These are phyloP conservation scores for Zelleria hepariella DNA, from an alignment of 2,888 invertebrate species.

Conservation along the genomic window DNA sequence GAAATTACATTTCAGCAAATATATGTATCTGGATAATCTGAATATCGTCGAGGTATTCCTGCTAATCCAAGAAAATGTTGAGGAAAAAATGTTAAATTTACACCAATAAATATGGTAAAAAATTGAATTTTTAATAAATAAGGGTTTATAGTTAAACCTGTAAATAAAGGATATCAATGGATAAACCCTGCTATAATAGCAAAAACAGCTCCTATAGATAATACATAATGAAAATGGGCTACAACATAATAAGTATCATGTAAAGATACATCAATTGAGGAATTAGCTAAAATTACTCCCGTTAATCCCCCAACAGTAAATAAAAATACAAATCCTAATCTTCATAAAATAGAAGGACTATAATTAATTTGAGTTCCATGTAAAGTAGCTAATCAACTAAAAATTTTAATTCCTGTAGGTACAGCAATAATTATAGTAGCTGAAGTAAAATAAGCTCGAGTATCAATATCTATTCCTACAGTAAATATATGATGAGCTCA, in stretches of 20 bases:
- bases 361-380: constrained; percentile 75
- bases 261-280: constrained; percentile 81
- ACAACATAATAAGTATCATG: constrained; percentile 91
- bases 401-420: constrained; percentile 88
- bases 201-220: constrained; percentile 86
- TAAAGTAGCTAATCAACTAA: constrained; percentile 80
- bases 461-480: constrained; percentile 86
- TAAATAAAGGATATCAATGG: constrained; percentile 80
- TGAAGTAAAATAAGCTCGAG: constrained; percentile 86
- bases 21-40: constrained; percentile 79
- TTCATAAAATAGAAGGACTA: constrained; percentile 74
- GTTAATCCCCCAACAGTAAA: constrained; percentile 84
- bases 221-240: constrained; percentile 86
- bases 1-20: constrained; percentile 78
- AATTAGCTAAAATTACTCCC: constrained; percentile 78
- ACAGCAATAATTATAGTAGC: constrained; percentile 91
- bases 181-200: constrained; percentile 81
- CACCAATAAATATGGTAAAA: constrained; percentile 79
- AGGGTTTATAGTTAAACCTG: constrained; percentile 72
- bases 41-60: constrained; percentile 81
- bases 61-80: constrained; percentile 76
- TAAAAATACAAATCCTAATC: constrained; percentile 82
- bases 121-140: constrained; percentile 79
- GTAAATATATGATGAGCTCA: constrained; percentile 91
- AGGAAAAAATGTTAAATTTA: constrained; percentile 86